phyloP scores from a whole-genome alignment of 2,113 vertebrate genomes.

The Pelvicachromis taeniatus region DNA sequence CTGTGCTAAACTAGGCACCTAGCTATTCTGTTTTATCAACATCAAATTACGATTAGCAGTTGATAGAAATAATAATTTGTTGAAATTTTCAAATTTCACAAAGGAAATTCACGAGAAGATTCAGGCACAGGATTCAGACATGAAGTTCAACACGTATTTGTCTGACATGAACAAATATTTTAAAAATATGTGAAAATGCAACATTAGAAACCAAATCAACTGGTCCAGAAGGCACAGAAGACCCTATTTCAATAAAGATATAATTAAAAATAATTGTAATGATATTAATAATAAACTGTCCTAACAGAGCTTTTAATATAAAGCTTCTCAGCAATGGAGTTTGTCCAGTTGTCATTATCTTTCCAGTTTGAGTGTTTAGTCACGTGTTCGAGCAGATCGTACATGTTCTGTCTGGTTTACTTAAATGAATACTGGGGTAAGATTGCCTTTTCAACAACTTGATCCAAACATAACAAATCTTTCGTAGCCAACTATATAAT shows the following conservation, averaged over 20 bases:
- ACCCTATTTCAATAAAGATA: background rate
- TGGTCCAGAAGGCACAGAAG: conserved; percentile 36
- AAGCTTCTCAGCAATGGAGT: background rate
- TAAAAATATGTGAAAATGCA: background rate
- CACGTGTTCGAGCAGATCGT: background rate
- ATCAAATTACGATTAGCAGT: background rate
- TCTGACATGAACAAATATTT: background rate
- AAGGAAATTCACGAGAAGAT: background rate
- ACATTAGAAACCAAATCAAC: conserved; percentile 15
- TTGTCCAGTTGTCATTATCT: background rate
- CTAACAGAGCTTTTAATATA: background rate
- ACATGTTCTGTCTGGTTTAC: background rate
- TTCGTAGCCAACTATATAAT: background rate
- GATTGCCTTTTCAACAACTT: background rate
- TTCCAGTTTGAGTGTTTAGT: background rate
- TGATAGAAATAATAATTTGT: background rate
- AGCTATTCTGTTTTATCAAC: background rate
- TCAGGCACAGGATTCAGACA: conserved; percentile 25
- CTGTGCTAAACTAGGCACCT: background rate
- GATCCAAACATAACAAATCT: background rate
- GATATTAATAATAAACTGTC: background rate
- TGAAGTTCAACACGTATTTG: background rate
- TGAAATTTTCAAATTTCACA: background rate
- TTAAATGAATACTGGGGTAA: background rate
- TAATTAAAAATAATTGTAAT: background rate